Conservation (phyloP, 2,888 invertebrate genomes). For the Apoda limacodes region DNA sequence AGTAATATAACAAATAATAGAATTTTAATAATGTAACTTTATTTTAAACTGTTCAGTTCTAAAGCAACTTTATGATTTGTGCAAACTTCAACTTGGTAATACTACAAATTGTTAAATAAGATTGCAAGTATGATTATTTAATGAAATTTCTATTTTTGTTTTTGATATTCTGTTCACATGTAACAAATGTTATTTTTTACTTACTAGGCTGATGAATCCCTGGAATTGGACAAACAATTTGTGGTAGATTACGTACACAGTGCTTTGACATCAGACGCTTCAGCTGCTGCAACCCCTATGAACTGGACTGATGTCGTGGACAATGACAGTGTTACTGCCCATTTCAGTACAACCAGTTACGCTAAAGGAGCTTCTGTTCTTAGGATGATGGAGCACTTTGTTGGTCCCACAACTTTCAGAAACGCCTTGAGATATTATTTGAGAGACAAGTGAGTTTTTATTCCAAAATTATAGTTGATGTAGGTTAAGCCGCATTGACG, state of each 20-base stretch:
- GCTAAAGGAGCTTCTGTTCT: constrained; percentile 75
- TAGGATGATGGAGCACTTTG: constrained; percentile 74
- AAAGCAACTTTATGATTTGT: no score
- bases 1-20: no score
- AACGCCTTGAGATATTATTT: constrained; percentile 70
- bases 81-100: no score
- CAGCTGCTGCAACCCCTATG: constrained; percentile 41
- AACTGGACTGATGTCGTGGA: constrained; percentile 66
- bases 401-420: constrained; percentile 68
- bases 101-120: no score
- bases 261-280: constrained; percentile 71
- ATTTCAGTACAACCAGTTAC: constrained; percentile 78
- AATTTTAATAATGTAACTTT: no score
- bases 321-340: constrained; percentile 60
- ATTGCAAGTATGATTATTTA: no score
- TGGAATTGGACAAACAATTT: constrained; percentile 71
- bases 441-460: constrained; percentile 61
- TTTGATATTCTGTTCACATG: no score
- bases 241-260: constrained; percentile 76
- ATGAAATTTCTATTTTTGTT: neutral
- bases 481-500: no score
- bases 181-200: constrained; percentile 1
- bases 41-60: no score
- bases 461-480: no score
- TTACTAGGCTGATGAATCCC: constrained; percentile 39